phyloP scores from a whole-genome alignment of 2,113 vertebrate species.

The Zosterops borbonicus region DNA sequence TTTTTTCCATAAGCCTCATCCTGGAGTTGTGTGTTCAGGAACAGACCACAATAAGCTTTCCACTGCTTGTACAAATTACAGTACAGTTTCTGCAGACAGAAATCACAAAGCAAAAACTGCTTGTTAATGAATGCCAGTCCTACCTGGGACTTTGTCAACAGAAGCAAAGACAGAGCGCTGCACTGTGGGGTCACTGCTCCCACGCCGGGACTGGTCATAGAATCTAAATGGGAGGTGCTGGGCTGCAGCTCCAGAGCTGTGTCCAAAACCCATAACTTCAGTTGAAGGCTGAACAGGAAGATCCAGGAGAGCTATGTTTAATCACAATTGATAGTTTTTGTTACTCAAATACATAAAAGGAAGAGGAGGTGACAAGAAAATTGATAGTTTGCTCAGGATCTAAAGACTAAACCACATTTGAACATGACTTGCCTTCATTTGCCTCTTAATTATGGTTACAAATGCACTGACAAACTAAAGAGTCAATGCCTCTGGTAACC shows the following conservation, averaged over 20 bases:
- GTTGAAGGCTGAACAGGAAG: conserved; percentile 79
- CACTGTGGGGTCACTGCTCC: conserved; percentile 85
- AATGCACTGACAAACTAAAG: not conserved
- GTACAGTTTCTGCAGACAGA: not conserved
- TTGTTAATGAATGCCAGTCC: not conserved
- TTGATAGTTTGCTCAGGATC: not conserved
- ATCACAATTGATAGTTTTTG: conserved; percentile 43
- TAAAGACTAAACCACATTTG: not conserved
- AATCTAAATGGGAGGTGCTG: conserved; percentile 93
- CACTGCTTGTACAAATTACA: not conserved
- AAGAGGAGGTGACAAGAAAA: not conserved
- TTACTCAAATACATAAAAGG: not conserved
- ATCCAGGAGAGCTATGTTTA: conserved; percentile 79
- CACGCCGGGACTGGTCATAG: conserved; percentile 91
- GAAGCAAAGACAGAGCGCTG: conserved; percentile 89
- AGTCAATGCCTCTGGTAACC: not conserved
- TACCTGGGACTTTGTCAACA: conserved; percentile 98
- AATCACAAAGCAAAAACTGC: not conserved
- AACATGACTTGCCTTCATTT: not conserved
- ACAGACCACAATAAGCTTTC: not conserved
- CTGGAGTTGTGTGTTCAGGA: not conserved
- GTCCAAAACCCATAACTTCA: conserved; percentile 90
- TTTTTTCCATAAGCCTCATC: not conserved
- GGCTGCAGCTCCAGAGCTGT: conserved; percentile 74
- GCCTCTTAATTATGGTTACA: not conserved